Percentiles rank a stretch among this genome's conserved stretches.
Evolutionary conservation across 2,113 vertebrate species (phyloP).

Genomic region (Campylomormyrus tamandua): DNA sequence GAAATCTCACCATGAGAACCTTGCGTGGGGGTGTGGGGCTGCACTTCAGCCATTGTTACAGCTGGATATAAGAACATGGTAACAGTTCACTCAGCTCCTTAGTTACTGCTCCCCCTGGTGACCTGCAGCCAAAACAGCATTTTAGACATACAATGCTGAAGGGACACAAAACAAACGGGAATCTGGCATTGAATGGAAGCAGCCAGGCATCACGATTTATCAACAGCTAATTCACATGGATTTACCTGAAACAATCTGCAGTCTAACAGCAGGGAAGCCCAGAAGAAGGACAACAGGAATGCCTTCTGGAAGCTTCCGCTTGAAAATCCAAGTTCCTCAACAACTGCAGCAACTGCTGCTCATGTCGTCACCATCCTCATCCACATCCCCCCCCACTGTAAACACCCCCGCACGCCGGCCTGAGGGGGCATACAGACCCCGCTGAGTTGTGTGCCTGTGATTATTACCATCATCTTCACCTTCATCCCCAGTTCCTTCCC

Average conservation of each 20-base stretch:
- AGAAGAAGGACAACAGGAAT: not conserved
- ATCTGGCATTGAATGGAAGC: not conserved
- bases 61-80: not conserved
- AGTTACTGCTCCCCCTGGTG: not conserved
- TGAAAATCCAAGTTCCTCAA: not conserved
- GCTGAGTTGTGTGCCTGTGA: not conserved
- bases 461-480: not conserved
- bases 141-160: not conserved
- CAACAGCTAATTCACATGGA: not conserved
- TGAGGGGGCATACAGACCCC: not conserved
- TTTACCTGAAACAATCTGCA: not conserved
- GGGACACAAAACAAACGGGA: not conserved
- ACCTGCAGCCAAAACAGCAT: not conserved
- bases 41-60: not conserved
- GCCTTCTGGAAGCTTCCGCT: not conserved
- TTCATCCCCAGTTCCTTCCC: not conserved
- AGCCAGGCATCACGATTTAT: not conserved
- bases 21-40: not conserved
- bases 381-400: not conserved
- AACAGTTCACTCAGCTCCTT: not conserved
- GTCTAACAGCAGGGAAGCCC: not conserved
- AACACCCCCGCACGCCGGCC: not conserved
- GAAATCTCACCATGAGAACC: not conserved
- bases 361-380: not conserved
- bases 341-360: not conserved